Evolutionary conservation across 2,113 vertebrate genomes (phyloP), one percentile per base, ranked within the genome.

Genomic region (Nerophis ophidion): DNA sequence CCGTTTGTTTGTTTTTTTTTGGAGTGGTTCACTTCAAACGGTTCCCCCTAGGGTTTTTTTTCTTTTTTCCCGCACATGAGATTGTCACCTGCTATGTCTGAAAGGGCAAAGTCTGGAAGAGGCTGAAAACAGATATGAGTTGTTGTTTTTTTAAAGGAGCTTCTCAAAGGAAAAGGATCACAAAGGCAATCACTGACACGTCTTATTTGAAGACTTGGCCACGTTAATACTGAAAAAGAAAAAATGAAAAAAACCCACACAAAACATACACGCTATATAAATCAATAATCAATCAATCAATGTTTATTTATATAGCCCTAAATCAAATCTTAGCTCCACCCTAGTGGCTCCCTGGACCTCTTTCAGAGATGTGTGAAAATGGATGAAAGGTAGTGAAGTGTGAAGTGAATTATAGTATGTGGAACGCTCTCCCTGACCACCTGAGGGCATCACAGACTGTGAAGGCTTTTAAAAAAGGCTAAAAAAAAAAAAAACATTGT

Each of bases 201-300:
- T 78, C 71, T 81, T 79, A 78, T 80, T 86, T 73, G 82, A 75
- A 83, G 82, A 59, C 17, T 52, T 40, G 55, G 57, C 35, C 47
- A 59, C 54, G 58, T 56, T 65, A 46, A 46, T 47, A 26, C 17
- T 50, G 47, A n/a, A n/a, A n/a, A n/a, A n/a, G n/a, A n/a, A n/a
- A n/a, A n/a, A n/a, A n/a, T n/a, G n/a, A n/a, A n/a, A n/a, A n/a
- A n/a, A 33, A 14, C 2, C 26, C 49, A 26, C 6, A 1, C 34
- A 35, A 13, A 53, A 34, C 13, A 34, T 33, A 10, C 7, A 1
- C 15, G 14, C 3, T 36, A 7, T 38, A 54, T 54, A 38, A 54
- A 16, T 38, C 8, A 11, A 38, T 38, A 38, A 14, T 35, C 2
- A 53, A n/a, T n/a, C n/a, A n/a, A n/a, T n/a, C n/a, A n/a, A n/a